A percentile compares a stretch with the other conserved stretches of the same genome.
These are phyloP conservation scores for Setophaga petechia DNA, from an alignment of 2,113 vertebrate species.

Conservation along the genomic window DNA sequence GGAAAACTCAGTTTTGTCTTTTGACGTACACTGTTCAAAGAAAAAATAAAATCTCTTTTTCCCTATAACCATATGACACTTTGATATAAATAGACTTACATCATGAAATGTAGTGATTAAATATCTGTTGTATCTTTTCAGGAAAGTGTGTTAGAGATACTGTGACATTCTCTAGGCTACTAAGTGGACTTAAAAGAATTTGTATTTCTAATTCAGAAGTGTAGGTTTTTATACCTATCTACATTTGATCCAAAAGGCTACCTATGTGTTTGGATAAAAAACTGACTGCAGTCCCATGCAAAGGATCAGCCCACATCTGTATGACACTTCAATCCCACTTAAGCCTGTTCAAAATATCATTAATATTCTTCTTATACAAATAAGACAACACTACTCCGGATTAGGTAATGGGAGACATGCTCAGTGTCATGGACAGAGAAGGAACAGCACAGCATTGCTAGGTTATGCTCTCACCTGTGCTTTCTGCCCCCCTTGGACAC, in stretches of 20 bases:
- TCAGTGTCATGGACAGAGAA: not conserved
- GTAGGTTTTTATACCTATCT: not conserved
- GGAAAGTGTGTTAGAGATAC: not conserved
- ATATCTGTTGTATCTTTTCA: not conserved
- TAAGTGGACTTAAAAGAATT: not conserved
- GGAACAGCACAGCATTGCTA: not conserved
- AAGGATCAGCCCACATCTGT: conserved; percentile 3
- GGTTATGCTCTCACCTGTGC: not conserved
- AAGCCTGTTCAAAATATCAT: conserved; percentile 17
- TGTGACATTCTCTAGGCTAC: not conserved
- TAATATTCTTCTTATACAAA: conserved; percentile 10
- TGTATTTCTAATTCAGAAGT: not conserved
- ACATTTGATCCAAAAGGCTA: not conserved
- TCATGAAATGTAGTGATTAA: not conserved
- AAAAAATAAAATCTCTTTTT: not conserved
- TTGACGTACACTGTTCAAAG: not conserved
- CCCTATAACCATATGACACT: not conserved
- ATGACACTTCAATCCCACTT: conserved; percentile 2
- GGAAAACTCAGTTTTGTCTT: not conserved
- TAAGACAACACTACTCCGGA: not conserved
- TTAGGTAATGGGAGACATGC: not conserved
- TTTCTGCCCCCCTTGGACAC: not conserved
- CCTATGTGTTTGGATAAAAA: not conserved
- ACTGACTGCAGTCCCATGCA: not conserved
- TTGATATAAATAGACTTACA: not conserved